A percentile compares a stretch with the other conserved stretches of the same genome.
These are phyloP conservation scores for Sebastes nivosus DNA, from an alignment of 2,797 vertebrate genomes.

Conservation along the genomic window DNA sequence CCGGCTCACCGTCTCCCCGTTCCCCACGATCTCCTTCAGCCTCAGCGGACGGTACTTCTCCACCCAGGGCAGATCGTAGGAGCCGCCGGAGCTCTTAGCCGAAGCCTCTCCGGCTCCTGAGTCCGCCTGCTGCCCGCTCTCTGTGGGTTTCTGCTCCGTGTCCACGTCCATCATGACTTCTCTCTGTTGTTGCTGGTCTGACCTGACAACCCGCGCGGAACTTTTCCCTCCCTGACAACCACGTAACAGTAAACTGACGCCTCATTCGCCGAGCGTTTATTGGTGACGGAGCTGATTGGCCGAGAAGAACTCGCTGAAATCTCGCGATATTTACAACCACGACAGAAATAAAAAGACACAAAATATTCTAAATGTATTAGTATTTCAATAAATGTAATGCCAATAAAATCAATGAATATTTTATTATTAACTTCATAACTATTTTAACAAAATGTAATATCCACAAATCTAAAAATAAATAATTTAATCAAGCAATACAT, in stretches of 20 bases:
- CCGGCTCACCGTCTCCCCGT: conserved; percentile 87
- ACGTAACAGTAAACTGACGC: background rate
- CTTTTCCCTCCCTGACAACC: conserved; percentile 23
- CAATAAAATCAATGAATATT: background rate
- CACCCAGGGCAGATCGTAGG: conserved; percentile 85
- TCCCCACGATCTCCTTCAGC: conserved; percentile 89
- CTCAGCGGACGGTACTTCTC: conserved; percentile 94
- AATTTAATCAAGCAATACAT: too few species aligned
- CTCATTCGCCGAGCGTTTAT: conserved; percentile 40
- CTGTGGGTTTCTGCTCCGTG: conserved; percentile 32
- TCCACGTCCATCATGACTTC: conserved; percentile 63
- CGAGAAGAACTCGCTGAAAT: accelerated
- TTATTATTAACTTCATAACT: background rate
- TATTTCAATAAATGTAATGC: background rate
- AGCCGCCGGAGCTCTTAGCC: conserved; percentile 15
- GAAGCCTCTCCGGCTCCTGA: conserved; percentile 2
- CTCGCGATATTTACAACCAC: conserved; percentile 24
- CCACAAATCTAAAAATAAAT: background rate
- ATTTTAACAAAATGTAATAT: background rate
- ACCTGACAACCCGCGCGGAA: conserved; percentile 8
- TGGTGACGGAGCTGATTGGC: conserved; percentile 4
- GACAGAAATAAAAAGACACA: background rate
- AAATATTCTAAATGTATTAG: background rate
- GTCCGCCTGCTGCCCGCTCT: background rate
- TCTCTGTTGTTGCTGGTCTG: background rate